Conservation (phyloP, 2,113 vertebrate species). For the Cephalopterus ornatus region DNA sequence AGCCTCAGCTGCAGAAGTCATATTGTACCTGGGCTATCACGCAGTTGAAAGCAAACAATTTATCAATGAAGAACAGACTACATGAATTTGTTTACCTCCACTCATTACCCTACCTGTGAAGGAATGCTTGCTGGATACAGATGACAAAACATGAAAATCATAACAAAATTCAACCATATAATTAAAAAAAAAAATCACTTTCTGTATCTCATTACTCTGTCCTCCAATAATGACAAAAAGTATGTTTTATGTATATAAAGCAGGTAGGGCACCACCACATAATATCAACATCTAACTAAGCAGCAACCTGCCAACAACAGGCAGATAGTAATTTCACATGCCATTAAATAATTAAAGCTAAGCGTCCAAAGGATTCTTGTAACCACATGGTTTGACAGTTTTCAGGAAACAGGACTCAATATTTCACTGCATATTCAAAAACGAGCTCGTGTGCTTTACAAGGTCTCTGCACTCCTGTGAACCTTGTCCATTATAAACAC, state of each 20-base stretch:
- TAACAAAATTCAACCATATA: neutral
- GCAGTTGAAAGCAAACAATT: neutral
- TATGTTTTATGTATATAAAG: rapidly evolving
- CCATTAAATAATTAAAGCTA: constrained; percentile 27
- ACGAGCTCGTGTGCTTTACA: constrained; percentile 36
- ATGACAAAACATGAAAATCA: neutral
- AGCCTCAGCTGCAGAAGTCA: neutral
- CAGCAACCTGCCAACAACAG: neutral
- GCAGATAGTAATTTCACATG: neutral
- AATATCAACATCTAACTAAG: neutral
- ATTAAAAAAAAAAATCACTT: neutral
- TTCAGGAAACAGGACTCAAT: neutral
- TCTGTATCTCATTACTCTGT: neutral
- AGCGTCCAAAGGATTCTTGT: neutral
- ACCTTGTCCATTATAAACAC: constrained; percentile 71
- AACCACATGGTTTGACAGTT: neutral
- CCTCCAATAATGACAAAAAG: neutral
- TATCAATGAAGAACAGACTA: neutral
- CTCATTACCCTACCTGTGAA: neutral
- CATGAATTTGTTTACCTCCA: neutral
- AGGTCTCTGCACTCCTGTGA: constrained; percentile 49
- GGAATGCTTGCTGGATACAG: neutral
- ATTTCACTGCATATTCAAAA: constrained; percentile 28
- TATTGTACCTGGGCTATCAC: neutral
- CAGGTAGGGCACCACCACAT: neutral